Conservation (phyloP, 2,113 vertebrate genomes). For the Proterorhinus semilunaris region DNA sequence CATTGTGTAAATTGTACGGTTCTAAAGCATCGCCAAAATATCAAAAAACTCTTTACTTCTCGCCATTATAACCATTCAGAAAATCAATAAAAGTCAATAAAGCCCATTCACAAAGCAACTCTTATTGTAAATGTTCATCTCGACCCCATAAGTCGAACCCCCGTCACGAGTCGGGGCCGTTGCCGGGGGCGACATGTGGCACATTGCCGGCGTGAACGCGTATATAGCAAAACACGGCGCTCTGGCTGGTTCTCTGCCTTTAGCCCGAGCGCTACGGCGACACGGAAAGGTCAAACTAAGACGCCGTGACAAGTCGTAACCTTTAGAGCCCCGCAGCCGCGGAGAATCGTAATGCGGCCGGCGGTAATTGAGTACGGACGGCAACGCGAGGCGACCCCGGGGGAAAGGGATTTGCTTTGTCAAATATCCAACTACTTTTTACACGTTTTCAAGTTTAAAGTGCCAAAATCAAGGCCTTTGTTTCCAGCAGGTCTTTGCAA, state of each 20-base stretch:
- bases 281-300: slow-evolving; percentile 72
- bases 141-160: background rate
- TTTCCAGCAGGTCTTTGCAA: no score
- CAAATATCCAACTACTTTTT: no score
- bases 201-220: slow-evolving; percentile 30
- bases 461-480: no score
- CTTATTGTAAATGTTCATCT: background rate
- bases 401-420: no score
- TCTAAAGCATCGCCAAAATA: no score
- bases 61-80: no score
- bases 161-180: slow-evolving; percentile 30
- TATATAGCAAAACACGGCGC: background rate
- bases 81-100: no score
- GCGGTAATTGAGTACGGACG: background rate
- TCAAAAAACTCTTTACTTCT: no score
- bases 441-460: no score
- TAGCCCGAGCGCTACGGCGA: slow-evolving; percentile 58
- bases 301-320: slow-evolving; percentile 71
- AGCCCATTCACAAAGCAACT: no score
- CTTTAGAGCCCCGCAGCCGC: slow-evolving; percentile 61
- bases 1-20: no score
- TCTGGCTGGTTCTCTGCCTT: slow-evolving; percentile 26
- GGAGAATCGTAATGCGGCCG: slow-evolving; percentile 61
- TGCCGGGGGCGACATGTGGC: slow-evolving; percentile 28
- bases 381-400: no score